Conservation (phyloP, 2,113 vertebrate genomes). For the Phalacrocorax aristotelis region DNA sequence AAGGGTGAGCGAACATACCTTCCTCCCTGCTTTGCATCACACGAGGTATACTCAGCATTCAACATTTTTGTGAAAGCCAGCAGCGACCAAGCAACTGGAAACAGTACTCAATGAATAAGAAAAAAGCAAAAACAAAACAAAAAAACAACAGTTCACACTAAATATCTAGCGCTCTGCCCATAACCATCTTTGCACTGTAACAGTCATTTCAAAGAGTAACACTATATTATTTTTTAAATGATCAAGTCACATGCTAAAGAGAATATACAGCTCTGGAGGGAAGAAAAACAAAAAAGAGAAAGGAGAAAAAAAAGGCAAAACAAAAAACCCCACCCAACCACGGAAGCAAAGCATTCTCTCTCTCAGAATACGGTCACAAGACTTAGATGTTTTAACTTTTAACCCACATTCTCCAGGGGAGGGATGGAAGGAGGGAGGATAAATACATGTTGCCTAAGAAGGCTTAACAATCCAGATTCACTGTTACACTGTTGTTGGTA, state of each 20-base stretch:
- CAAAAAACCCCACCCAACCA: background rate
- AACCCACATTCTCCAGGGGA: background rate
- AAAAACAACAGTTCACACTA: background rate
- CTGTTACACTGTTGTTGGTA: background rate
- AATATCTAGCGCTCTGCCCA: background rate
- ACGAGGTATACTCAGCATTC: background rate
- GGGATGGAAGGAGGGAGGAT: background rate
- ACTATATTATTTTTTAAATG: background rate
- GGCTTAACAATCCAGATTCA: background rate
- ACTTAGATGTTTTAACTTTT: background rate
- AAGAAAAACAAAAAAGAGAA: background rate
- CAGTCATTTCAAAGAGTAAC: background rate
- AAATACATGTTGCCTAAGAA: background rate
- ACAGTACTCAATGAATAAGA: background rate
- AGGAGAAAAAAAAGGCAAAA: background rate
- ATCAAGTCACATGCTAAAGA: background rate
- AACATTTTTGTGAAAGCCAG: background rate
- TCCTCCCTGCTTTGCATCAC: background rate
- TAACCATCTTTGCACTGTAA: background rate
- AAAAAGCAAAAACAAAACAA: background rate
- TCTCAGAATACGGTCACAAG: background rate
- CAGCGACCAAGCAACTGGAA: background rate
- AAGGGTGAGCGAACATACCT: background rate
- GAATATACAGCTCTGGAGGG: background rate
- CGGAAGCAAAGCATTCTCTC: background rate